Evolutionary conservation across 2,888 invertebrate genomes (phyloP).

Genomic region (Tiphia femorata): DNA sequence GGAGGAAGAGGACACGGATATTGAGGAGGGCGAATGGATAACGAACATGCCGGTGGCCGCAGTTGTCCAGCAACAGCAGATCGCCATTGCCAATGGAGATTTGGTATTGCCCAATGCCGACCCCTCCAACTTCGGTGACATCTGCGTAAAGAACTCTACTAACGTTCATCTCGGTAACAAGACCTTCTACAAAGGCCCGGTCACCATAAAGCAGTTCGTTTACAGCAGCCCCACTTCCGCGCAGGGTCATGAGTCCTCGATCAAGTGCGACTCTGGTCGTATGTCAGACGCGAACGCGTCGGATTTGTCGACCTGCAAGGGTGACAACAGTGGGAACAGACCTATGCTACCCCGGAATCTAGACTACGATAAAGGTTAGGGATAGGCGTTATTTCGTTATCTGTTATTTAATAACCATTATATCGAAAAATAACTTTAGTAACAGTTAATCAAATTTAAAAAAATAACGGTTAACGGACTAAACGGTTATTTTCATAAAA

Average conservation of each 20-base stretch:
- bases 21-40: constrained; percentile 37
- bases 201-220: constrained; percentile 81
- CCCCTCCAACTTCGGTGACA: constrained; percentile 72
- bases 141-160: constrained; percentile 77
- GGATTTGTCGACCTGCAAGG: constrained; percentile 19
- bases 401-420: too few relatives aligned
- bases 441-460: too few relatives aligned
- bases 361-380: constrained; percentile 29
- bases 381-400: too few relatives aligned
- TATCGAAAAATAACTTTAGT: too few relatives aligned
- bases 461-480: too few relatives aligned
- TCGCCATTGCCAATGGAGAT: constrained; percentile 36
- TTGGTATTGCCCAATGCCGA: constrained; percentile 50
- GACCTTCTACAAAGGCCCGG: constrained; percentile 83
- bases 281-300: constrained; percentile 13
- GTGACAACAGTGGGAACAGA: not conserved
- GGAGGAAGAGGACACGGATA: constrained; percentile 34
- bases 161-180: constrained; percentile 84
- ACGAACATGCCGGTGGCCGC: constrained; percentile 30
- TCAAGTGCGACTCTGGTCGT: not conserved
- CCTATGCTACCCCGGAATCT: constrained; percentile 21
- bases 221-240: constrained; percentile 62
- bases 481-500: too few relatives aligned
- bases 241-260: constrained; percentile 13
- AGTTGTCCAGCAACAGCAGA: constrained; percentile 31